Percentiles rank a stretch among this genome's conserved stretches.
These are phyloP conservation scores for Hydrochoerus hydrochaeris DNA, from an alignment of 2,113 vertebrate genomes.

Conservation along the genomic window DNA sequence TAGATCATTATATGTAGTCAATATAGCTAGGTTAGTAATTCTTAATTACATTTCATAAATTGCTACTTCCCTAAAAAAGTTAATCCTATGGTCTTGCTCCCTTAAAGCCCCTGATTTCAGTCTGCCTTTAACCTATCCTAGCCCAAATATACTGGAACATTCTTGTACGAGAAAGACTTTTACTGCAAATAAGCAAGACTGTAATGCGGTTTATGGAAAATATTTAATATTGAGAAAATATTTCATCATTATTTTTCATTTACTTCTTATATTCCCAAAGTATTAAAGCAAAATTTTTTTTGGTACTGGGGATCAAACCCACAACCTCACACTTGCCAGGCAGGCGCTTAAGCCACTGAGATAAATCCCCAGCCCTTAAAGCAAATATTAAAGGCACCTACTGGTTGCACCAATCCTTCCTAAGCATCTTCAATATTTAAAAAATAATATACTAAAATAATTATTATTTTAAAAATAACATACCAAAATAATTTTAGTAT, in stretches of 20 bases:
- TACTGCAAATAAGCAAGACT: background rate
- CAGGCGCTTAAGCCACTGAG: too few species aligned
- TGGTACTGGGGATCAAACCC: too few species aligned
- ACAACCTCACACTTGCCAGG: too few species aligned
- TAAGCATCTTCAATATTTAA: background rate
- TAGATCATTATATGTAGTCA: background rate
- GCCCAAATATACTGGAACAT: background rate
- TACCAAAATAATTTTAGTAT: slow-evolving; percentile 25
- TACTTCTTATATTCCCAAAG: slow-evolving; percentile 30
- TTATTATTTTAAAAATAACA: background rate
- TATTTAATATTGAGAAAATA: background rate
- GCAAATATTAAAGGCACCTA: background rate
- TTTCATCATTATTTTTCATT: slow-evolving; percentile 8
- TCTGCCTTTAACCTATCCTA: background rate
- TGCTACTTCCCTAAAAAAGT: background rate
- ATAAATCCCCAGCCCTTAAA: too few species aligned
- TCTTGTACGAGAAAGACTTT: slow-evolving; percentile 4
- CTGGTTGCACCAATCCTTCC: background rate
- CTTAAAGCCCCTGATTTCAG: background rate
- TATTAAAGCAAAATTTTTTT: slow-evolving; percentile 48
- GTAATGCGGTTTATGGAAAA: slow-evolving; percentile 13
- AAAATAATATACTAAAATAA: slow-evolving; percentile 19
- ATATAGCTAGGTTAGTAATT: background rate
- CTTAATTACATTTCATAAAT: slow-evolving; percentile 40
- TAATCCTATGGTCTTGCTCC: background rate